Conservation (phyloP, 1,140 invertebrate species). For the Globodera ellingtonae region DNA sequence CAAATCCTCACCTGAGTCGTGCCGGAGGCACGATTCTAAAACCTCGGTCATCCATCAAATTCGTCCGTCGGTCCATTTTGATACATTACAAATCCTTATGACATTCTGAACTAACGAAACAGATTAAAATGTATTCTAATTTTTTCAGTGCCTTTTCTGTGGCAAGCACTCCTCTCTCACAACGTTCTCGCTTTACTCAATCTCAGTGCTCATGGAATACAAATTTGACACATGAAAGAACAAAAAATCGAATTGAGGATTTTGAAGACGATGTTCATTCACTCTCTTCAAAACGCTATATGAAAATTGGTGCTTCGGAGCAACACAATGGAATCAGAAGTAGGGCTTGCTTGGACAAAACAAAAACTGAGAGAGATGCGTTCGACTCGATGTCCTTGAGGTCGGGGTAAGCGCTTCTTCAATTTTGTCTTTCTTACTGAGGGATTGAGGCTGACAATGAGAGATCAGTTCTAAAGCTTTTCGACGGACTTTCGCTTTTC, state of each 20-base stretch:
- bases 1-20: too few relatives aligned
- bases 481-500: neutral
- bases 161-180: neutral
- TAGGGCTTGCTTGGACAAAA: neutral
- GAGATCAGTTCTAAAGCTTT: too few relatives aligned
- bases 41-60: too few relatives aligned
- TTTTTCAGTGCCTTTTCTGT: neutral
- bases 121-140: neutral
- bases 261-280: neutral
- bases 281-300: conserved; percentile 1
- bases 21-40: too few relatives aligned
- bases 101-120: too few relatives aligned
- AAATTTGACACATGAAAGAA: neutral
- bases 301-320: neutral
- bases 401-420: neutral
- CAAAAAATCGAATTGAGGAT: neutral
- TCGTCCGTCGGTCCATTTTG: too few relatives aligned
- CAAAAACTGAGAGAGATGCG: neutral
- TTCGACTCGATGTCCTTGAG: neutral
- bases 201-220: neutral
- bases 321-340: conserved; percentile 3
- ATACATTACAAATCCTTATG: neutral
- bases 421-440: too few relatives aligned
- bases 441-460: too few relatives aligned
- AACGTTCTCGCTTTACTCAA: neutral